Percentiles rank a stretch among this genome's conserved stretches.
These are phyloP conservation scores for Syngnathus rostellatus DNA, from an alignment of 2,797 vertebrate genomes.

Conservation along the genomic window DNA sequence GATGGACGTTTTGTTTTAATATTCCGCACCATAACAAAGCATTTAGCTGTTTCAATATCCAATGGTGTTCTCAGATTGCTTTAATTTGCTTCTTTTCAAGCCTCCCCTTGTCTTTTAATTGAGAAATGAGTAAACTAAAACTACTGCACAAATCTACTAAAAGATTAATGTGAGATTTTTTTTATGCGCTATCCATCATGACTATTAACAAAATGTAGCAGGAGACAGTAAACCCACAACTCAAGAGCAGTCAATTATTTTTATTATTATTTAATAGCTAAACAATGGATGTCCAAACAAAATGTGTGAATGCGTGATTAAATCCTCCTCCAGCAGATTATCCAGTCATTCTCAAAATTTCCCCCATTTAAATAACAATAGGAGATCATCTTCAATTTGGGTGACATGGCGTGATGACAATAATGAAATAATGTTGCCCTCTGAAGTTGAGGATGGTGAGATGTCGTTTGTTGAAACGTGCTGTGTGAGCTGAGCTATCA, in stretches of 20 bases:
- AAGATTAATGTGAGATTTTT: not conserved
- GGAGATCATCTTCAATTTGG: conserved; percentile 47
- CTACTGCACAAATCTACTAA: not conserved
- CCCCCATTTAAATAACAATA: conserved; percentile 52
- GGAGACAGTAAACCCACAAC: too few relatives aligned
- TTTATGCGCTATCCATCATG: too few relatives aligned
- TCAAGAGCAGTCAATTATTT: too few relatives aligned
- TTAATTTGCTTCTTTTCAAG: not conserved
- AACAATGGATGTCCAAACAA: not conserved
- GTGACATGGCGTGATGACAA: conserved; percentile 19
- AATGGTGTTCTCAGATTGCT: not conserved
- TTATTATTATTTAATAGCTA: not conserved
- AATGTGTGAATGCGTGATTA: not conserved
- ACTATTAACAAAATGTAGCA: too few relatives aligned
- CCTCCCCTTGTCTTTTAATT: not conserved
- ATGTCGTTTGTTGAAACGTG: conserved; percentile 13
- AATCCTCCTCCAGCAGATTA: conserved; percentile 27
- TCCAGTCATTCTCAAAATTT: conserved; percentile 34
- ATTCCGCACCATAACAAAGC: not conserved
- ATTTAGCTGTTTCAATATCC: not conserved
- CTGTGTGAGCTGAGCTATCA: not conserved
- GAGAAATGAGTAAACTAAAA: not conserved
- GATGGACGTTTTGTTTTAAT: not conserved
- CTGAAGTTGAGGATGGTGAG: conserved; percentile 11
- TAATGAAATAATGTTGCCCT: conserved; percentile 23